A percentile compares a stretch with the other conserved stretches of the same genome.
phyloP scores from a whole-genome alignment of 2,888 invertebrate genomes.

The Ophion ellenae region DNA sequence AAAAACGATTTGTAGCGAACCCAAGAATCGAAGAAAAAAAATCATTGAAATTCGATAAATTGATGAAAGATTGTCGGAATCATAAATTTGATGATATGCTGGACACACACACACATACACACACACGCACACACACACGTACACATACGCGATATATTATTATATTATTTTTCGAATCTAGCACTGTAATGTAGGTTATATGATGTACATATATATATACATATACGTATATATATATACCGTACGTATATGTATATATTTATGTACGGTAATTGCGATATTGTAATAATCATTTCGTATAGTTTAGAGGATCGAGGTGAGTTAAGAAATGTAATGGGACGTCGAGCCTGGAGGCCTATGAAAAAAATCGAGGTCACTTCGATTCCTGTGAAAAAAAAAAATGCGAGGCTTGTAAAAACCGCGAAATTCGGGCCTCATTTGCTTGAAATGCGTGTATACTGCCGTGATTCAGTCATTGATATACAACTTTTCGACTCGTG shows the following conservation, averaged over 20 bases:
- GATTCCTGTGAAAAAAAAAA: slow-evolving; percentile 70
- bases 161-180: slow-evolving; percentile 84
- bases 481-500: slow-evolving; percentile 57
- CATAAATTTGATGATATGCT: slow-evolving; percentile 67
- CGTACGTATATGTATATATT: slow-evolving; percentile 45
- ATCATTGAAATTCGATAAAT: slow-evolving; percentile 22
- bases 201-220: slow-evolving; percentile 63
- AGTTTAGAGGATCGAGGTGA: slow-evolving; percentile 78
- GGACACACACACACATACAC: slow-evolving; percentile 74
- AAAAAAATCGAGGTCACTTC: slow-evolving; percentile 45
- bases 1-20: slow-evolving; percentile 12
- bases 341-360: slow-evolving; percentile 65
- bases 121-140: slow-evolving; percentile 70
- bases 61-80: slow-evolving; percentile 44
- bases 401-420: slow-evolving; percentile 64
- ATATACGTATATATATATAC: slow-evolving; percentile 36
- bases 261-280: slow-evolving; percentile 75
- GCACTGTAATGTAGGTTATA: slow-evolving; percentile 82
- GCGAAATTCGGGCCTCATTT: slow-evolving; percentile 71
- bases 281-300: slow-evolving; percentile 82
- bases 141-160: slow-evolving; percentile 79
- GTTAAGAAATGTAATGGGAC: slow-evolving; percentile 76
- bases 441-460: slow-evolving; percentile 63
- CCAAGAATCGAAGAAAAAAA: slow-evolving; percentile 1
- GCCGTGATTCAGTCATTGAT: slow-evolving; percentile 66